phyloP scores from a whole-genome alignment of 2,113 vertebrate genomes.

The Syngnathus floridae region DNA sequence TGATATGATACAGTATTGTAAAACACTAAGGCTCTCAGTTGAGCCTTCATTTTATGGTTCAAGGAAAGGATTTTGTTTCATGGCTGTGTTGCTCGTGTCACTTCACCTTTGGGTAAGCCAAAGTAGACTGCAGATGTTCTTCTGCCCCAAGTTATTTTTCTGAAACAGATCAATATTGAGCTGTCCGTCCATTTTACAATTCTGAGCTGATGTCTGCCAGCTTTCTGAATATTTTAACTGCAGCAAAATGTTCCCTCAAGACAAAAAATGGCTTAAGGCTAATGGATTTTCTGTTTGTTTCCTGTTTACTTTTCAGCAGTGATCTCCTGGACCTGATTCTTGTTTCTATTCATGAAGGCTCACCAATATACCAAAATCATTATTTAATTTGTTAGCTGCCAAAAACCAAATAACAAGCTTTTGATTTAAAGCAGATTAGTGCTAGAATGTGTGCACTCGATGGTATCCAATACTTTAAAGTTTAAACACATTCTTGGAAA shows the following conservation, averaged over 20 bases:
- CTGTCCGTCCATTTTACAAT: conserved; percentile 62
- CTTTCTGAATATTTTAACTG: conserved; percentile 40
- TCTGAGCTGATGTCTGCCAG: conserved; percentile 41
- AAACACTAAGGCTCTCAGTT: conserved; percentile 44
- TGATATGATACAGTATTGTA: conserved; percentile 41
- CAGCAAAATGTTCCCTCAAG: conserved; percentile 33
- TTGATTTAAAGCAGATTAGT: conserved; percentile 29
- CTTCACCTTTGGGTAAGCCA: conserved; percentile 71
- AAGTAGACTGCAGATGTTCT: conserved; percentile 73
- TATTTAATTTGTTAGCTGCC: conserved; percentile 25
- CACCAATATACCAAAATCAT: conserved; percentile 47
- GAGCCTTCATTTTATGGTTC: conserved; percentile 40
- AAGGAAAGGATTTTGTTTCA: conserved; percentile 49
- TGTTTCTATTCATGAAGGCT: conserved; percentile 23
- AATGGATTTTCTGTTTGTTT: conserved; percentile 42
- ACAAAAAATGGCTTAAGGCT: conserved; percentile 29
- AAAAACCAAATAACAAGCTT: conserved; percentile 44
- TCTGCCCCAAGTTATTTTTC: conserved; percentile 42
- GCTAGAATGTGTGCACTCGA: conserved; percentile 21
- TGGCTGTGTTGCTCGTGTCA: conserved; percentile 63
- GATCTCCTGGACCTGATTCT: conserved; percentile 29
- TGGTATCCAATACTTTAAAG: conserved; percentile 20
- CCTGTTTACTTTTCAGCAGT: conserved; percentile 43
- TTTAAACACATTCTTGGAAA: conserved; percentile 11
- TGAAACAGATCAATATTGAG: conserved; percentile 46